These are phyloP conservation scores for Brotula barbata DNA, from an alignment of 2,797 vertebrate genomes.

Conservation along the genomic window DNA sequence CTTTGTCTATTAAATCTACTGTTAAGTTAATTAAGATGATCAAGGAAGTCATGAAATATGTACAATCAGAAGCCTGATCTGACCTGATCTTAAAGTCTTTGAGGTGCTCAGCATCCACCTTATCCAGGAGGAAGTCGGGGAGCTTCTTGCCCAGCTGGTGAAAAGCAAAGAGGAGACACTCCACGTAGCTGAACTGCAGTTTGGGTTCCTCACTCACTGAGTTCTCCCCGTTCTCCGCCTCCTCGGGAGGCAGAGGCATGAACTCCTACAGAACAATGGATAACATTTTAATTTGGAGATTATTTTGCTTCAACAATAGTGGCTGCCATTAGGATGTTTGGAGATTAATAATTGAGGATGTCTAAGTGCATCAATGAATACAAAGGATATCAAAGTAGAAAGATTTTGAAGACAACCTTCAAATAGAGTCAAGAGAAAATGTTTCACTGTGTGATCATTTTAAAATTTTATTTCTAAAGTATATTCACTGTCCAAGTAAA, in stretches of 20 bases:
- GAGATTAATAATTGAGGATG: no score
- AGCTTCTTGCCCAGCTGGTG: conserved; percentile 97
- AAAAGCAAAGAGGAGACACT: conserved; percentile 94
- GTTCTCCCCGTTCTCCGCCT: conserved; percentile 94
- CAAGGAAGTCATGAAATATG: not conserved
- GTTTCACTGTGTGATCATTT: no score
- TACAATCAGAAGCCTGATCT: no score
- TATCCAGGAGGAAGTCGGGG: conserved; percentile 94
- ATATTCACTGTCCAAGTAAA: conserved; percentile 1
- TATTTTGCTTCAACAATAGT: no score
- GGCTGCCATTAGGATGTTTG: no score
- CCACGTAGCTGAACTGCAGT: conserved; percentile 97
- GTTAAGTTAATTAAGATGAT: not conserved
- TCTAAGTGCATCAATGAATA: no score
- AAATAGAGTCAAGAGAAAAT: no score
- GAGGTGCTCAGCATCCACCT: conserved; percentile 91
- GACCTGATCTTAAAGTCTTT: conserved; percentile 99
- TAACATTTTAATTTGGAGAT: no score
- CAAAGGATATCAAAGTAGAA: no score
- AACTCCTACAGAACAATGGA: conserved; percentile 87
- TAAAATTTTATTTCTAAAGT: no score
- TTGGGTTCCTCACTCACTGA: conserved; percentile 91
- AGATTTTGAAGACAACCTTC: no score
- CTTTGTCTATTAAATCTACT: no score
- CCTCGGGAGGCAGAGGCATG: conserved; percentile 97